Evolutionary conservation across 2,797 vertebrate genomes (phyloP).

Genomic region (Myotis daubentonii): DNA sequence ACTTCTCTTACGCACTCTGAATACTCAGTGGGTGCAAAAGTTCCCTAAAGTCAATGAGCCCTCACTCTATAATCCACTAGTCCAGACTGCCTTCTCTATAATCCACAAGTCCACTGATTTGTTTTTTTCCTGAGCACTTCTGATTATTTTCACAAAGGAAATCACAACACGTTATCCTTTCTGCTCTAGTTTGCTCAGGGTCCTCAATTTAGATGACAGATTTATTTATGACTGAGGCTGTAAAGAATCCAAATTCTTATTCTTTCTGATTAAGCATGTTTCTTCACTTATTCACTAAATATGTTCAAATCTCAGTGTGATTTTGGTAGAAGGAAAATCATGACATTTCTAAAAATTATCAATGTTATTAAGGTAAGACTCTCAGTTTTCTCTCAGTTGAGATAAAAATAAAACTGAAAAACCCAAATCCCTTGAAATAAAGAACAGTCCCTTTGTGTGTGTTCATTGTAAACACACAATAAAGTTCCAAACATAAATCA

Average conservation of each 20-base stretch:
- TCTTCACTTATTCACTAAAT: neutral
- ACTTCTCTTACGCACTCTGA: neutral
- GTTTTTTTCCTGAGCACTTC: neutral
- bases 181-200: neutral
- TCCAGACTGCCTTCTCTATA: neutral
- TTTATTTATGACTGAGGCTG: neutral
- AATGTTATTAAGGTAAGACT: conserved; percentile 11
- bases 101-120: neutral
- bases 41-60: neutral
- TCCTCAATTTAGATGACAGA: neutral
- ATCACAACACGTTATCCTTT: neutral
- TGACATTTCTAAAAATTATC: conserved; percentile 16
- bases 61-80: neutral
- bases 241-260: conserved; percentile 23
- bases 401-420: conserved; percentile 59
- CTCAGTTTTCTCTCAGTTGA: neutral
- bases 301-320: conserved; percentile 23
- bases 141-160: conserved; percentile 47
- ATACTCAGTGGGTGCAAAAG: neutral
- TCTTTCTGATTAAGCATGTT: conserved; percentile 21
- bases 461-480: conserved; percentile 6
- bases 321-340: conserved; percentile 23
- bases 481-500: conserved; percentile 57
- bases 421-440: neutral
- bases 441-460: neutral